A percentile compares a stretch with the other conserved stretches of the same genome.
Conservation (phyloP, 2,888 invertebrate genomes). For the Celastrina argiolus region DNA sequence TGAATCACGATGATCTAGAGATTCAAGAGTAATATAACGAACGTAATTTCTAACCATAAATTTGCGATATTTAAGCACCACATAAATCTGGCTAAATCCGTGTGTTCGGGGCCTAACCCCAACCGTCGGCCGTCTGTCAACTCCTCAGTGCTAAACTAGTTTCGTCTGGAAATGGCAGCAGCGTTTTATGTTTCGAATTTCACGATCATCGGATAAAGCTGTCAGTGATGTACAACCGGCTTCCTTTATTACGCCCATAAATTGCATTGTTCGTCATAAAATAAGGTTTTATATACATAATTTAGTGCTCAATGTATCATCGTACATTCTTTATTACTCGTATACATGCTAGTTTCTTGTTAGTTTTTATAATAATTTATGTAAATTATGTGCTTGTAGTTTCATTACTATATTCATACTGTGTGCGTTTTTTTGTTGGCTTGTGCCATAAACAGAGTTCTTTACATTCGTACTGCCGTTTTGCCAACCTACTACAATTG, state of each 20-base stretch:
- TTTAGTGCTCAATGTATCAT: slow-evolving; percentile 16
- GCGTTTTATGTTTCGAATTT: slow-evolving; percentile 38
- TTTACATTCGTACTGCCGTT: neutral
- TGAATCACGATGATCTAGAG: slow-evolving; percentile 11
- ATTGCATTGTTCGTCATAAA: slow-evolving; percentile 23
- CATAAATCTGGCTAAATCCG: slow-evolving; percentile 6
- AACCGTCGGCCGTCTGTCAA: slow-evolving; percentile 32
- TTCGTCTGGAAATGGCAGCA: slow-evolving; percentile 37
- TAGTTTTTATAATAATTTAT: slow-evolving; percentile 16
- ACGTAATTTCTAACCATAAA: slow-evolving; percentile 9
- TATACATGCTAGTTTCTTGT: slow-evolving; percentile 15
- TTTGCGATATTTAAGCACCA: slow-evolving; percentile 14
- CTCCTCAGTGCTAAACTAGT: slow-evolving; percentile 34
- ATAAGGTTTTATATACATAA: slow-evolving; percentile 20
- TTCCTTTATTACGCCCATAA: slow-evolving; percentile 30
- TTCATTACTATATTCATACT: neutral
- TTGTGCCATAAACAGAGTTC: neutral
- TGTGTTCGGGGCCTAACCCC: slow-evolving; percentile 34
- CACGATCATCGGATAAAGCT: slow-evolving; percentile 37
- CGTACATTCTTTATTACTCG: slow-evolving; percentile 17
- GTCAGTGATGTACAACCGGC: slow-evolving; percentile 38
- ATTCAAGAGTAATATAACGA: slow-evolving; percentile 6
- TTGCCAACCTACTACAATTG: no score
- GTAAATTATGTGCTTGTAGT: neutral
- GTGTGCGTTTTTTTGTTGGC: neutral